phyloP scores from a whole-genome alignment of 2,888 invertebrate species.

The Lymantria dispar region DNA sequence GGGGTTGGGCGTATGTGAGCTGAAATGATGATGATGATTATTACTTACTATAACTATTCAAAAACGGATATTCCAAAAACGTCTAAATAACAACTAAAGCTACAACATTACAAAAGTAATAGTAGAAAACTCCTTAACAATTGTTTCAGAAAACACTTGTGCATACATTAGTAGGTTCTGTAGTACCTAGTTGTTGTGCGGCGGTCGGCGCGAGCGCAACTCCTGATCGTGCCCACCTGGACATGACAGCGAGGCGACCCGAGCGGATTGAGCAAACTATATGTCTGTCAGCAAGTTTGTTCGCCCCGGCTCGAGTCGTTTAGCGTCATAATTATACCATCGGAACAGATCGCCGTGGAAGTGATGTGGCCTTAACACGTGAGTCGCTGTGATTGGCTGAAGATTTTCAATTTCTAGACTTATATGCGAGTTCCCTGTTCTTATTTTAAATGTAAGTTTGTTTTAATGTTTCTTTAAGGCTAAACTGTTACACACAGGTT shows the following conservation, averaged over 20 bases:
- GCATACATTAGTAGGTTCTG: constrained; percentile 60
- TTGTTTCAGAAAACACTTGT: constrained; percentile 79
- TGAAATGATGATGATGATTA: too few species aligned
- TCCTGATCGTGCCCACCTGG: constrained; percentile 21
- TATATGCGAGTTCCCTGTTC: background rate
- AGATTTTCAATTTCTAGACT: constrained; percentile 9
- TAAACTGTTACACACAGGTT: too few species aligned
- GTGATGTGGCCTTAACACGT: constrained; percentile 32
- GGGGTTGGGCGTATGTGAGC: too few species aligned
- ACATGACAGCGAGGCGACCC: constrained; percentile 65
- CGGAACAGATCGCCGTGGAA: constrained; percentile 3
- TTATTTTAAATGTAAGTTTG: too few species aligned
- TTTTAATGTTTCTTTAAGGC: too few species aligned
- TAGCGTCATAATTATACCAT: constrained; percentile 43
- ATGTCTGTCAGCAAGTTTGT: constrained; percentile 71
- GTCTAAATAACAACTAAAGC: constrained; percentile 27
- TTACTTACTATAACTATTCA: too few species aligned
- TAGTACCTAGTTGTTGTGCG: constrained; percentile 41
- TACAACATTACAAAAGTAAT: constrained; percentile 68
- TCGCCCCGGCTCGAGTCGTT: constrained; percentile 83
- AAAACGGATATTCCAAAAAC: constrained; percentile 13
- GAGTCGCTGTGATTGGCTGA: constrained; percentile 39
- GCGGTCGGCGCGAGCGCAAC: constrained; percentile 47
- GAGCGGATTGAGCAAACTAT: constrained; percentile 82
- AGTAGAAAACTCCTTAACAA: constrained; percentile 78